Evolutionary conservation across 1,140 invertebrate species (phyloP).

Genomic region (Chelonus insularis): DNA sequence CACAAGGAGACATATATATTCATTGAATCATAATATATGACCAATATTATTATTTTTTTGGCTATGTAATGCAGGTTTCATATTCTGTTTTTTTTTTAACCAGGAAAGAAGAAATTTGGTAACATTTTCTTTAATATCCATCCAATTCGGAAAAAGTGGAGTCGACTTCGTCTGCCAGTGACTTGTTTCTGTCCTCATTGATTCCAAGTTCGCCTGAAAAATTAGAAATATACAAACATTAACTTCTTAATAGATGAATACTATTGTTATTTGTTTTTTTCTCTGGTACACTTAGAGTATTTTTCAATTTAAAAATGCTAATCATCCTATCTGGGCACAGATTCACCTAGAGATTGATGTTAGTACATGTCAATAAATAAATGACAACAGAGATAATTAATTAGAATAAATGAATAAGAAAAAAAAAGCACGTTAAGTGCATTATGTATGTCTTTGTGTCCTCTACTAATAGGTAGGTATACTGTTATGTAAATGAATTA

Average conservation of each 20-base stretch:
- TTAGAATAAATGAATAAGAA: too few relatives aligned
- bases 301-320: not conserved
- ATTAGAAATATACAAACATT: conserved; percentile 20
- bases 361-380: too few relatives aligned
- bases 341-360: conserved; percentile 2
- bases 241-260: too few relatives aligned
- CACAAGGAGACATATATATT: not conserved
- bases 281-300: not conserved
- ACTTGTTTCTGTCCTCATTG: conserved; percentile 99
- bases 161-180: conserved; percentile 94
- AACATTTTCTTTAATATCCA: conserved; percentile 67
- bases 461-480: conserved; percentile 15
- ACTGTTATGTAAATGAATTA: conserved; percentile 9
- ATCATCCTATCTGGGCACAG: not conserved
- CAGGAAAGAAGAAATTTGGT: not conserved
- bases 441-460: not conserved
- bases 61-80: too few relatives aligned
- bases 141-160: conserved; percentile 88
- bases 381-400: too few relatives aligned
- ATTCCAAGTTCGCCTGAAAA: conserved; percentile 93
- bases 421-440: too few relatives aligned
- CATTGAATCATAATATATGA: conserved; percentile 24
- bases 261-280: not conserved
- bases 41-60: not conserved
- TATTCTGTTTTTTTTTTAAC: not conserved